A percentile compares a stretch with the other conserved stretches of the same genome.
Conservation (phyloP, 2,113 vertebrate genomes). For the Coptodon bakossiorum region DNA sequence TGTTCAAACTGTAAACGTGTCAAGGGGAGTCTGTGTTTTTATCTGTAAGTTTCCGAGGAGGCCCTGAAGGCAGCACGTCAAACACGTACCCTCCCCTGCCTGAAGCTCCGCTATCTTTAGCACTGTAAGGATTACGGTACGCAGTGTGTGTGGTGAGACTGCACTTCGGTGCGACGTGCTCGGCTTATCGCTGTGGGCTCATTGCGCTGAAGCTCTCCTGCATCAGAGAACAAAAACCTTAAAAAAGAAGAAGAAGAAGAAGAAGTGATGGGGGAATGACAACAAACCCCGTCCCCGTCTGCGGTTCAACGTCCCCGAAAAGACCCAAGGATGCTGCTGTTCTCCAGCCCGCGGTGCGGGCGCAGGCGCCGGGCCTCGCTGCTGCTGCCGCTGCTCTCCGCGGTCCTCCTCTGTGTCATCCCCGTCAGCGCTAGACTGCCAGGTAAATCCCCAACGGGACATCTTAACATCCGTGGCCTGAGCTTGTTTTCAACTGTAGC, state of each 20-base stretch:
- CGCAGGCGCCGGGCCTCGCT: conserved; percentile 41
- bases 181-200: neutral
- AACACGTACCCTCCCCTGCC: neutral
- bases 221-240: neutral
- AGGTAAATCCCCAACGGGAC: conserved; percentile 37
- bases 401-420: conserved; percentile 16
- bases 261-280: conserved; percentile 59
- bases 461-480: neutral
- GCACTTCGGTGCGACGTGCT: neutral
- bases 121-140: conserved; percentile 43
- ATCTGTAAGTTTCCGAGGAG: neutral
- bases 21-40: neutral
- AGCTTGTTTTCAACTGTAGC: neutral
- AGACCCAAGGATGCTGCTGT: conserved; percentile 56
- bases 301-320: conserved; percentile 26
- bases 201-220: neutral
- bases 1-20: neutral
- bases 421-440: neutral
- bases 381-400: conserved; percentile 14
- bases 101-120: conserved; percentile 62
- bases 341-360: conserved; percentile 22
- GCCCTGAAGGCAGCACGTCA: conserved; percentile 24
- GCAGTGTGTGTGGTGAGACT: conserved; percentile 11
- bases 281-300: neutral
- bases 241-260: neutral